Evolutionary conservation across 2,888 invertebrate genomes (phyloP), one percentile per base, ranked within the genome.

Genomic region (Pyralis farinalis): DNA sequence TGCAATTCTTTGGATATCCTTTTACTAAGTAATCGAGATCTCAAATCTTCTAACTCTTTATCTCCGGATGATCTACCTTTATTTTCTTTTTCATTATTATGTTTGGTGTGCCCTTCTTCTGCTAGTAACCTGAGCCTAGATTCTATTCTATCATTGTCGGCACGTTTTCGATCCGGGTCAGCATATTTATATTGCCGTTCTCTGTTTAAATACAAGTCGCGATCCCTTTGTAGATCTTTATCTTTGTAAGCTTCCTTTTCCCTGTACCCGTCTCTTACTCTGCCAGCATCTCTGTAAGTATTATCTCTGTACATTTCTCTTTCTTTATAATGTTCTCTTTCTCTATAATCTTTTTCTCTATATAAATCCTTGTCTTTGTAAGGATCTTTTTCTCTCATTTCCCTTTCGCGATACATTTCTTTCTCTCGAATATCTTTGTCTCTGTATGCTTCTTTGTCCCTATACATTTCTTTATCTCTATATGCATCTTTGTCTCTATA

Each of bases 21-120:
- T 74, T 94, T 94, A 67, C 92, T 94, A 12, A 94, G 70, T 50
- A 94, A 81, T 61, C 95, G 91, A 56, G 93, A 94, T 54, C 95
- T 90, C 63, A 96, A 85, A 77, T 96, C 95, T 67, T 95, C 94
- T 44, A 95, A 84, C 42, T 94, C 92, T 53, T 91, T 90, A 50
- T 90, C 91, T 34, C 91, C 91, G 34, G 87, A 82, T 22, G 79
- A 73, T 49, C 75, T 79, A 42, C 84, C 85, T 42, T 85, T 79
- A 48, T 86, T 85, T 64, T 90, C 90, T 63, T 90, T 90, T 64
- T 90, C 89, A 67, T 76, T 80, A 51, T 63, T 78, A 51, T 82
- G 78, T 53, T 71, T 75, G 45, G 59, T 50, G 53, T 79, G 74
- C 42, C 72, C 66, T 49, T 88, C 88, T 35, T 86, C 88, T 44